phyloP scores from a whole-genome alignment of 2,797 vertebrate genomes.

The Acipenser ruthenus region DNA sequence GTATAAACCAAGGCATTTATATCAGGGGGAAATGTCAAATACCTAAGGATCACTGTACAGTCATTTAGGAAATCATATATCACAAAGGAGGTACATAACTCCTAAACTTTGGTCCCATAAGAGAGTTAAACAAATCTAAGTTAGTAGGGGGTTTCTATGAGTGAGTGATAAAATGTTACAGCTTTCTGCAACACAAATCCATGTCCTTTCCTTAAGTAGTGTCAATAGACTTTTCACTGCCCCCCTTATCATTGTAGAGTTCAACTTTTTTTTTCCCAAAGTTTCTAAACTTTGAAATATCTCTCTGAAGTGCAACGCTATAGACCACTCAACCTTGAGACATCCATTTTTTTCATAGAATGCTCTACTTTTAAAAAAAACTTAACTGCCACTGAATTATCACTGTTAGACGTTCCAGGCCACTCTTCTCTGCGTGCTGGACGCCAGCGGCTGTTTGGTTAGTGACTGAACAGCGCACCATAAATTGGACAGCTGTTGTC shows the following conservation, averaged over 20 bases:
- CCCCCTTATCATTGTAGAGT: neutral
- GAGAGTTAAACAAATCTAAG: neutral
- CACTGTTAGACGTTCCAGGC: too few species aligned
- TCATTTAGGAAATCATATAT: too few species aligned
- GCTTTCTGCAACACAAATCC: too few species aligned
- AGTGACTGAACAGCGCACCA: too few species aligned
- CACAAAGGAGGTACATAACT: neutral
- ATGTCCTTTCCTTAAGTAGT: neutral
- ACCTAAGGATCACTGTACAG: constrained; percentile 1
- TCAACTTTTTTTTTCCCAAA: neutral
- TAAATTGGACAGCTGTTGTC: too few species aligned
- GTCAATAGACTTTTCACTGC: neutral
- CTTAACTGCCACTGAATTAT: too few species aligned
- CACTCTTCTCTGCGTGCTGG: too few species aligned
- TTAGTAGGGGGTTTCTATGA: neutral
- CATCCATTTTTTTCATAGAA: too few species aligned
- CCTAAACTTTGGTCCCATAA: neutral
- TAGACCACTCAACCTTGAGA: too few species aligned
- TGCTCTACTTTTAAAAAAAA: too few species aligned
- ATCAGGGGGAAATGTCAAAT: neutral
- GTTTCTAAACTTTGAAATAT: neutral
- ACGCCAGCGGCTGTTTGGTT: too few species aligned
- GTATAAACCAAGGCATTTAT: neutral
- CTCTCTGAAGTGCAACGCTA: too few species aligned
- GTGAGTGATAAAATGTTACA: neutral